Evolutionary conservation across 2,113 vertebrate species (phyloP), one percentile per base, ranked within the genome.

Genomic region (Lonchura striata): DNA sequence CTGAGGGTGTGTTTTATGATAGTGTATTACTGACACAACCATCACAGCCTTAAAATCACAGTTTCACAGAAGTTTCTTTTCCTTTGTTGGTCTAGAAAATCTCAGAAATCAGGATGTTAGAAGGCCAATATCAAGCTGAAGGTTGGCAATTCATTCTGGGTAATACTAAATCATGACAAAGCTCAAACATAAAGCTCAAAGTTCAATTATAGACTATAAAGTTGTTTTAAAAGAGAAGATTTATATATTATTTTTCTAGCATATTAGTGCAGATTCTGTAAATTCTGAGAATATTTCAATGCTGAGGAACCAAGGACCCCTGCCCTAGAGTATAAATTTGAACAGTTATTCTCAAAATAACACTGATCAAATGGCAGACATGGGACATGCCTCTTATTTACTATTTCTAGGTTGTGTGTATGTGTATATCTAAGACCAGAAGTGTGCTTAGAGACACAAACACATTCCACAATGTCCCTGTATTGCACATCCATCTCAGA

Each of bases 141-240:
- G 95, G 95, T 97, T 98, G 96, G 93, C 95, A 96, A 97, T 97
- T 98, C 95, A 96, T 98, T 97, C 92, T 86, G 95, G 95, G 59
- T 75, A 91, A 92, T 94, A 98, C 96, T 98, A 98, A 98, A 98
- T 97, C 97, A 98, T 93, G 95, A 97, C 97, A 97, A 91, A 96
- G 91, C 96, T 97, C 86, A 95, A 97, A 96, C 11, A 59, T 64
- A 95, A 95, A 74, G 96, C 95, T 97, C 97, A 98, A 92, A 96
- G 96, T 98, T 97, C 97, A 97, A 94, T 97, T 97, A 96, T 94
- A 89, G 96, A 88, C 96, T 89, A 92, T 96, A 97, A 97, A 97
- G 92, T 75, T 21, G 21, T 95, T 97, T 93, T 87, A 93, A 95
- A 95, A 92, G 93, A 92, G 82, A 97, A 97, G 95, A 98, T 97